phyloP scores from a whole-genome alignment of 2,797 vertebrate genomes.

The Cottoperca gobio region DNA sequence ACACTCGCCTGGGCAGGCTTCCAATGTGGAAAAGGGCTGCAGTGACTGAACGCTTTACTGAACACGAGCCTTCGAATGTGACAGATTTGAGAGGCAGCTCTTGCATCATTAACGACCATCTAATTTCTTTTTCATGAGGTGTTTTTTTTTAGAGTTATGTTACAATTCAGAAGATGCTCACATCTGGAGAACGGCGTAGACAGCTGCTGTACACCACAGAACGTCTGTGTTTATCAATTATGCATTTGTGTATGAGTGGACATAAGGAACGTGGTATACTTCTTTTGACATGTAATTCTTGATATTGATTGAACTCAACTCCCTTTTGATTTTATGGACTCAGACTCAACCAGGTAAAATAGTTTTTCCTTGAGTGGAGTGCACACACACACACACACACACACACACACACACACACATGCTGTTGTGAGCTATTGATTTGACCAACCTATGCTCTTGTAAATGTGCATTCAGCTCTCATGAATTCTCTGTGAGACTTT shows the following conservation, averaged over 20 bases:
- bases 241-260: neutral
- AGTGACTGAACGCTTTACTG: constrained; percentile 14
- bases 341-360: neutral
- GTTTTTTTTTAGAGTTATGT: neutral
- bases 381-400: neutral
- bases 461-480: constrained; percentile 9
- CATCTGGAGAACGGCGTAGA: neutral
- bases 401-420: no score
- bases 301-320: neutral
- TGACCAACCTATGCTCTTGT: neutral
- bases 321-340: neutral
- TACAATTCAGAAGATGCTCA: neutral
- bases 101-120: constrained; percentile 28
- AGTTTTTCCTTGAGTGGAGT: neutral
- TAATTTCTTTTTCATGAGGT: constrained; percentile 29
- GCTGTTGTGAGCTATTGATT: constrained; percentile 21
- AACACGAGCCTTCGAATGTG: constrained; percentile 1
- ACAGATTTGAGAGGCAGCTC: constrained; percentile 29
- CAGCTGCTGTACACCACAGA: neutral
- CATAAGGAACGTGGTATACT: neutral
- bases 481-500: constrained; percentile 9
- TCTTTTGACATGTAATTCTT: no score
- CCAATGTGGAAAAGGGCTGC: neutral
- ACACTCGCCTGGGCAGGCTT: constrained; percentile 14
- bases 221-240: neutral